Conservation (phyloP, 2,888 invertebrate genomes). For the Agrotis puta region DNA sequence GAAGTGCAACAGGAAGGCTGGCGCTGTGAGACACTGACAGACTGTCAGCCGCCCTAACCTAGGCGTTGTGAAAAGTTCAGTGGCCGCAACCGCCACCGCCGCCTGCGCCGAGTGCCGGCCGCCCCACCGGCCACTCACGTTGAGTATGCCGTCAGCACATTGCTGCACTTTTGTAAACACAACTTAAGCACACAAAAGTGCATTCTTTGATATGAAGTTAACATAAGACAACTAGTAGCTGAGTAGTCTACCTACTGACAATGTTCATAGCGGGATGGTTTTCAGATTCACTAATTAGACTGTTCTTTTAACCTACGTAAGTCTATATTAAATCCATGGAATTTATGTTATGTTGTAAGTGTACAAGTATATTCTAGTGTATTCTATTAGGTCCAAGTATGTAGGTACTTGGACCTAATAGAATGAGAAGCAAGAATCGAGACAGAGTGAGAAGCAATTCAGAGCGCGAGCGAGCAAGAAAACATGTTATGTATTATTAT, state of each 20-base stretch:
- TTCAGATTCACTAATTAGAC: slow-evolving; percentile 2
- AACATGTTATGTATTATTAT: slow-evolving; percentile 87
- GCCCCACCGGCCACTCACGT: slow-evolving; percentile 15
- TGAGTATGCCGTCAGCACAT: slow-evolving; percentile 10
- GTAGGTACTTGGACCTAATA: slow-evolving; percentile 63
- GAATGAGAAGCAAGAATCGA: slow-evolving; percentile 77
- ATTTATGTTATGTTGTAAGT: slow-evolving; percentile 79
- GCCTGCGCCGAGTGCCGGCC: slow-evolving; percentile 24
- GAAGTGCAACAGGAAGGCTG: neutral
- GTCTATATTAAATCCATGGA: slow-evolving; percentile 47
- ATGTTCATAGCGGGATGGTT: neutral
- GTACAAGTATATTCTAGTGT: too few species aligned
- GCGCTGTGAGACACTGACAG: slow-evolving; percentile 10
- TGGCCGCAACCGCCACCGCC: slow-evolving; percentile 48
- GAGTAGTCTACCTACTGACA: neutral
- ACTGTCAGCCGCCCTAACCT: slow-evolving; percentile 52
- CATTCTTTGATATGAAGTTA: slow-evolving; percentile 5
- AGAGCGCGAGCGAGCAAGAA: slow-evolving; percentile 85
- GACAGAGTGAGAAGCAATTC: slow-evolving; percentile 68
- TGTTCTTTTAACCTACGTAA: slow-evolving; percentile 20
- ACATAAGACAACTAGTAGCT: slow-evolving; percentile 2
- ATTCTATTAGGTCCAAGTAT: too few species aligned
- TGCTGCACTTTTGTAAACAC: slow-evolving; percentile 44
- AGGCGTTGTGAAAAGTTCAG: slow-evolving; percentile 57
- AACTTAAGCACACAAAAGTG: neutral